Base-by-base conservation (phyloP, 2,113 vertebrate species). In the Tetrao urogallus region DNA sequence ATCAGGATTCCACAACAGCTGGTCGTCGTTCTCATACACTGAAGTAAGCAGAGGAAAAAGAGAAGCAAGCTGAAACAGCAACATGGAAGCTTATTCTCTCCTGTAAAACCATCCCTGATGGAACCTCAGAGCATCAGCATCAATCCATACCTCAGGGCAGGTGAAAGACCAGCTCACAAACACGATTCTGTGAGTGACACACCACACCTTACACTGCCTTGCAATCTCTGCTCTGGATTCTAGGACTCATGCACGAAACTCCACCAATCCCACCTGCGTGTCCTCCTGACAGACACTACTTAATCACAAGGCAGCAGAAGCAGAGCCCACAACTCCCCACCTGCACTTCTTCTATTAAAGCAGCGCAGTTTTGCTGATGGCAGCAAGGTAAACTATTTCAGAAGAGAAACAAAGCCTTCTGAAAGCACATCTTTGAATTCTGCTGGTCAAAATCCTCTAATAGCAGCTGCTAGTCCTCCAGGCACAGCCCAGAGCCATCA, bases 11-110 rank as follows among this genome's bases (percentile, higher is more conserved):
- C 99, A 99, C 82, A 99, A 96, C 58, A 99, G 97, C 96, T 99
- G 99, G 97, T 99, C 99, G 52, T 99, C 99, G 6, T 99, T 99
- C 95, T 99, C 99, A 97, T 99, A 99, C 56, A 98, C 99, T 98
- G 96, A 22, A 92, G 7, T 13, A 28, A 65, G 1, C 45, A 54
- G 25, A 52, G 13, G 14, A 6, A 22, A 24, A 67, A 38, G 18
- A 67, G 20, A 67, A 34, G 11, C 7, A 38, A 64, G 79, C 17
- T 47, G 3, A 74, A 71, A 8, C 27, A 52, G 28, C 12, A 19
- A 40, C 1, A 45, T 0, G 45, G 32, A 27, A 8, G 5, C 32
- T 27, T n/a, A 18, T 56, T 71, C 13, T 22, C 42, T 54, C 27
- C n/a, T 34, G 24, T 4, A 6, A 45, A n/a, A 45, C 28, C 4